Conservation (phyloP, 1,140 invertebrate genomes). For the Portunus trituberculatus region DNA sequence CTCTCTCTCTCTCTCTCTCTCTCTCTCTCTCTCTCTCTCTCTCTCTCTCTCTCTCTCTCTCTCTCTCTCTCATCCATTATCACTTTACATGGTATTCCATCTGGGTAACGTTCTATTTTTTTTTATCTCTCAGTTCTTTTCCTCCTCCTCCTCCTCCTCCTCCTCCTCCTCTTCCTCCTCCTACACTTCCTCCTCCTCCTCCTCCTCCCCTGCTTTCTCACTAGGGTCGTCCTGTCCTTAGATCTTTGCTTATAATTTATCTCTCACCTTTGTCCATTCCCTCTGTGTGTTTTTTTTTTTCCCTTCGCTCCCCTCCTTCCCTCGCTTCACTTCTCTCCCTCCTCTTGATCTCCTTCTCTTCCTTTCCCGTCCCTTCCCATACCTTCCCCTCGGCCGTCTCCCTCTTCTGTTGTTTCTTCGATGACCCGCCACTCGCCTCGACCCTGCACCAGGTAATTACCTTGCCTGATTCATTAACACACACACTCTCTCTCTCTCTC, state of each 20-base stretch:
- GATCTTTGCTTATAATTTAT: not conserved
- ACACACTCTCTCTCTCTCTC: not conserved
- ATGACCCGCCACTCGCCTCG: no score
- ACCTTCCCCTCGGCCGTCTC: not conserved
- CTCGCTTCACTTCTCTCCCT: not conserved
- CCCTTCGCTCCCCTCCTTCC: not conserved
- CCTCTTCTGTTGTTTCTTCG: not conserved
- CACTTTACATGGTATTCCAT: not conserved
- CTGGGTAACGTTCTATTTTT: not conserved
- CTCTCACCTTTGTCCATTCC: not conserved
- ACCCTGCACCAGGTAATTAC: no score
- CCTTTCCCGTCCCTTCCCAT: not conserved
- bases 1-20: conserved; percentile 33
- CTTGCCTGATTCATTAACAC: no score
- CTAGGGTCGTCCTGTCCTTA: not conserved
- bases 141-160: not conserved
- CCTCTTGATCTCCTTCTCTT: not conserved
- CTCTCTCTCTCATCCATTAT: not conserved
- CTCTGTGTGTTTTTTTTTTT: not conserved
- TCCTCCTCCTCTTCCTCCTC: not conserved
- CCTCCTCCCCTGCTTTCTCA: not conserved
- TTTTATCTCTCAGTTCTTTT: no score
- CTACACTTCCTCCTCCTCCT: not conserved
- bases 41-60: conserved; percentile 28
- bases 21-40: conserved; percentile 36